Base-by-base conservation (phyloP, 2,888 invertebrate species). In the Drosophila limbata region DNA sequence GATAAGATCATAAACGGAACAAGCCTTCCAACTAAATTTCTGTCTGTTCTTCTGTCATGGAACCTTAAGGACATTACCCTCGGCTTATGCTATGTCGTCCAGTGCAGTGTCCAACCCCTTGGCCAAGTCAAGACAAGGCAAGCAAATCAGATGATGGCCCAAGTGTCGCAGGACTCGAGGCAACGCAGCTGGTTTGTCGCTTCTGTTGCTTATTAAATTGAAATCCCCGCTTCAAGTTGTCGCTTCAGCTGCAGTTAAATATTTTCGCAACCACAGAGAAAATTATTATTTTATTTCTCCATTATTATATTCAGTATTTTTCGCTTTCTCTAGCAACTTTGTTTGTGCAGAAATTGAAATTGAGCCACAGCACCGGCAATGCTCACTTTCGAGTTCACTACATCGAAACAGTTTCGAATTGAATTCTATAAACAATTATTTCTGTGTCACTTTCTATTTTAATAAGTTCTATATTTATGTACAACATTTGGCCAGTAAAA, bases 201-300 rank as follows among this genome's bases (percentile, higher is more conserved):
- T 77, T 75, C 79, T 84, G 81, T 72, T 80, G 84, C 87, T 90
- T 90, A 91, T 91, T 91, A 90, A 90, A 90, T 83, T 90, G 76
- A 90, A 90, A 91, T 84, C 88, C 89, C 77, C 69, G 67, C 63
- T 66, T 86, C 73, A 78, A 83, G 64, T 77, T 73, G 67, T 52
- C 69, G 57, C 42, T 66, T 47, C 62, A 69, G 64, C 42, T 80
- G 81, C 73, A 77, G 73, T 79, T 78, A 55, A 72, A 71, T 62
- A 73, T 68, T 80, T 73, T 68, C 70, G 67, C 64, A 74, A 53
- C 74, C 69, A 33, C 59, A 69, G 45, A 63, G 73, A 70, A 76
- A 82, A 71, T 67, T 77, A 63, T 80, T 71, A 76, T 81, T 64
- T 61, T 68, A 63, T 79, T 77, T 70, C 69, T 66, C 51, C 42